Evolutionary conservation across 2,113 vertebrate species (phyloP), one percentile per base, ranked within the genome.

Genomic region (Lagopus leucura): DNA sequence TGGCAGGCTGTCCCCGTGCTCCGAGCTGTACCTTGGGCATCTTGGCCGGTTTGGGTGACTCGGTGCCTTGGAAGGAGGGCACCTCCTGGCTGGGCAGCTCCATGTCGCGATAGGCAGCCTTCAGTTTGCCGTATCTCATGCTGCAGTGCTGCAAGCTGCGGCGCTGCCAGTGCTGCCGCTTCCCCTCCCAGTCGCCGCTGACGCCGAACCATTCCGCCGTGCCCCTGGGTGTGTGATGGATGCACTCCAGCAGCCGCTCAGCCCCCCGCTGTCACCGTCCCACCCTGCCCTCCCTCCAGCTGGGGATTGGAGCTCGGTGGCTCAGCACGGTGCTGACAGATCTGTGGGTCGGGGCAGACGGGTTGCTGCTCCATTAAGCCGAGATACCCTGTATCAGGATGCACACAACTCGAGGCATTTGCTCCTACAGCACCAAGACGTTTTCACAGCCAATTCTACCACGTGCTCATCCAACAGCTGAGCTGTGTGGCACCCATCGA

Each of bases 141-240:
- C 99, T 99, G 97, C 99, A 99, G 97, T 99, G 99, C 75, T 98
- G 98, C 73, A 99, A 92, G 90, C 99, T 99, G 94, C 98, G 98
- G 91, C 98, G 98, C 25, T 99, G 99, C 99, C 99, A 99, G 74
- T 98, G 92, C 96, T 99, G 98, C n/a, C 98, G 98, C 92, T 98
- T 98, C 21, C 96, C 98, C 78, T 99, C 99, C 97, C 98, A 98
- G 97, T 99, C 98, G 6, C 97, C 95, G 40, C 99, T 99, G 57
- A 99, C 97, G 0, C 99, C 99, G 3, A 99, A 99, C 99, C 99
- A 99, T 89, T 99, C 98, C 0, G 99, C 99, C 0, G 99, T 98
- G 64, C 98, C 97, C 95, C 99, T 99, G 91, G 0, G 14, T 55
- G 43, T 38, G 8, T 0, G 1, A 42, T 0, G 17, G 71, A 54